A percentile compares a stretch with the other conserved stretches of the same genome.
These are phyloP conservation scores for Bombus pyrosoma DNA, from an alignment of 1,140 invertebrate genomes.

Conservation along the genomic window DNA sequence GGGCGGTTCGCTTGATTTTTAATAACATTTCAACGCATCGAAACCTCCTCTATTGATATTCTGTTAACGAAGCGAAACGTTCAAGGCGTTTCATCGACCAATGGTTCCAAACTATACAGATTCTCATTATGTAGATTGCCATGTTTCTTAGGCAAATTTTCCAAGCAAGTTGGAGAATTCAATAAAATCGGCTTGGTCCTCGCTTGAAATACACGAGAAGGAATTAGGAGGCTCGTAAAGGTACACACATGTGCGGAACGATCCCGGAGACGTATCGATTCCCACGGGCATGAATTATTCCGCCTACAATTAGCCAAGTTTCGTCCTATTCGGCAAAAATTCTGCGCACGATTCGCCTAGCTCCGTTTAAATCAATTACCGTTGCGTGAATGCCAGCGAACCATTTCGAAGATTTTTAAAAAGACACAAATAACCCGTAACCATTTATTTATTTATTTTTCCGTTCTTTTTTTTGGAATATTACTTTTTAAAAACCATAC, in stretches of 20 bases:
- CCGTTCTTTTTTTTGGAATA: too few relatives aligned
- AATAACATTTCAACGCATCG: not conserved
- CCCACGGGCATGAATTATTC: conserved; percentile 56
- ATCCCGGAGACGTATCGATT: conserved; percentile 42
- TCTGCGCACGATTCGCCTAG: conserved; percentile 33
- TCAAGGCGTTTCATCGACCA: too few relatives aligned
- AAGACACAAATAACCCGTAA: not conserved
- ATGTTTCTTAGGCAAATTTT: not conserved
- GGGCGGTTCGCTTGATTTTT: not conserved
- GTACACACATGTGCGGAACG: not conserved
- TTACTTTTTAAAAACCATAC: too few relatives aligned
- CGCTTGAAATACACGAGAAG: not conserved
- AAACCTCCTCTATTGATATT: not conserved
- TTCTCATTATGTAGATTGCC: too few relatives aligned
- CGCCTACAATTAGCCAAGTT: conserved; percentile 57
- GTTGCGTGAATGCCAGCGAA: not conserved
- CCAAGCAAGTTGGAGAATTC: not conserved
- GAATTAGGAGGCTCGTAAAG: too few relatives aligned
- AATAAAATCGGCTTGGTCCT: not conserved
- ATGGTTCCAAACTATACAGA: too few relatives aligned
- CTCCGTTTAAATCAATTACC: conserved; percentile 55
- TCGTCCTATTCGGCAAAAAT: conserved; percentile 40
- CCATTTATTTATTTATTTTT: too few relatives aligned
- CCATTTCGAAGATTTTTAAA: not conserved
- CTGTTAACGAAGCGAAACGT: not conserved